Evolutionary conservation across 2,113 vertebrate genomes (phyloP).

Genomic region (Neodon shergylaensis): DNA sequence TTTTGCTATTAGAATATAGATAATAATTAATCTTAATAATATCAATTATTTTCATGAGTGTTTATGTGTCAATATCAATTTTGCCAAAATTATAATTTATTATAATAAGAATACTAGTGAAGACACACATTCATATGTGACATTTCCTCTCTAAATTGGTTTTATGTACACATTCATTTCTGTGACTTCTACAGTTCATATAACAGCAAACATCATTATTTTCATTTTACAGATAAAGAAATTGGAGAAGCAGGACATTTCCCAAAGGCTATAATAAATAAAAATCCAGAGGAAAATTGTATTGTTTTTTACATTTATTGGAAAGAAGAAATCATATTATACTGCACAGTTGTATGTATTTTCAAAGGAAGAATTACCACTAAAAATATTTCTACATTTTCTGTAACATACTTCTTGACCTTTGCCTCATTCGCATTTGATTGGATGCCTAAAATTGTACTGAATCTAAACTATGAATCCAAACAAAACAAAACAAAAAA

Average conservation of each 20-base stretch:
- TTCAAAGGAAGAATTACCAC: background rate
- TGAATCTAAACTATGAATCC: background rate
- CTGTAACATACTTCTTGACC: background rate
- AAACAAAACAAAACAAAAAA: background rate
- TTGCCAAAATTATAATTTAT: conserved; percentile 17
- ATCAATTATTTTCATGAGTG: background rate
- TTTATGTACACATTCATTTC: background rate
- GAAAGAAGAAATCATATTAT: background rate
- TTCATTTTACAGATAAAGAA: background rate
- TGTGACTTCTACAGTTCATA: background rate
- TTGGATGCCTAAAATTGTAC: background rate
- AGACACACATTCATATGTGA: background rate
- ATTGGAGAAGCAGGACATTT: background rate
- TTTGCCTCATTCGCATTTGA: background rate
- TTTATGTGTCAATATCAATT: background rate
- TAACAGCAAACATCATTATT: background rate
- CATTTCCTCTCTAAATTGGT: background rate
- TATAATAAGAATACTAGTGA: background rate
- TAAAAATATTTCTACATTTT: background rate
- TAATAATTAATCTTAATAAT: background rate
- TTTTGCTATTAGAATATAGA: background rate
- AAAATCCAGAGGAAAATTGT: background rate
- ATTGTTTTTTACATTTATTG: background rate
- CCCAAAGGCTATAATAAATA: background rate
- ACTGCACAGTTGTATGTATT: background rate